Conservation (phyloP, 2,888 invertebrate genomes). For the Synergus japonicus region DNA sequence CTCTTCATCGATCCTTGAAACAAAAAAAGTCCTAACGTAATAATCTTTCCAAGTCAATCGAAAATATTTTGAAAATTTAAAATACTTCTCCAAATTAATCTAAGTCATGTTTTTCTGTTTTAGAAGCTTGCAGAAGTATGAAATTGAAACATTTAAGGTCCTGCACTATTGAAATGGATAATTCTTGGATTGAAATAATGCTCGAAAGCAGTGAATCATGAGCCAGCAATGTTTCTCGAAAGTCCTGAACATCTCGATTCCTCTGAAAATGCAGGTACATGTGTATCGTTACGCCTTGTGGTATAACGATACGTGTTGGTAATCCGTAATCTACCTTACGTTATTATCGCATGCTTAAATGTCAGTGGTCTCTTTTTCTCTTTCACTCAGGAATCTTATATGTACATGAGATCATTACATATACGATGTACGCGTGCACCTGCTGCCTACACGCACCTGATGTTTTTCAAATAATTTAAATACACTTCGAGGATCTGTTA, state of each 20-base stretch:
- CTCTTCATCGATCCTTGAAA: neutral
- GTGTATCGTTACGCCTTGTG: constrained; percentile 34
- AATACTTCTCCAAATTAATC: no score
- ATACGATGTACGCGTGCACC: constrained; percentile 4
- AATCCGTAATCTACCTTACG: constrained; percentile 63
- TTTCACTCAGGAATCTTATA: constrained; percentile 20
- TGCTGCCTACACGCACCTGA: constrained; percentile 6
- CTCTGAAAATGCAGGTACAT: neutral
- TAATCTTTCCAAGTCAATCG: neutral
- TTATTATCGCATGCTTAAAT: constrained; percentile 68
- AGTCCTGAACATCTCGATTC: constrained; percentile 22
- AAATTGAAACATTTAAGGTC: no score
- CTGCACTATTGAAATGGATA: neutral
- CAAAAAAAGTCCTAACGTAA: neutral
- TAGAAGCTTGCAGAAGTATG: no score
- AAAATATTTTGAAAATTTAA: neutral
- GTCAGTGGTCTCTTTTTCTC: constrained; percentile 64
- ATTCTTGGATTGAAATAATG: neutral
- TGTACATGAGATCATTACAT: neutral
- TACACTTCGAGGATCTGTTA: neutral
- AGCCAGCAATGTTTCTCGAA: neutral
- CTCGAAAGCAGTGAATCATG: neutral
- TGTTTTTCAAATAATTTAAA: neutral
- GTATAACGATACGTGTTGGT: constrained; percentile 50
- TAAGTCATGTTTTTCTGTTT: no score